Base-by-base conservation (phyloP, 2,113 vertebrate species). In the Butorides virescens region DNA sequence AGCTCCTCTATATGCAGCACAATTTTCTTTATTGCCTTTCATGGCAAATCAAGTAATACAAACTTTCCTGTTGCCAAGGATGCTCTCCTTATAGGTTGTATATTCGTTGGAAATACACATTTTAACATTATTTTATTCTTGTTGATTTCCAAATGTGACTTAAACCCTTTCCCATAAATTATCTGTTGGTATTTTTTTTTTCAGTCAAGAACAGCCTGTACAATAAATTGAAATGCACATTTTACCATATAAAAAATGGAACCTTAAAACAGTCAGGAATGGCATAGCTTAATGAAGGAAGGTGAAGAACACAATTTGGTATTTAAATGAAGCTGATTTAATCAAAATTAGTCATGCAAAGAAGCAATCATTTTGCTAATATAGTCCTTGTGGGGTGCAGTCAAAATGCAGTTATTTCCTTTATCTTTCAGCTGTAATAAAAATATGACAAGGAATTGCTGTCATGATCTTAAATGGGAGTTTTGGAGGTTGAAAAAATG, bases 301-400 rank as follows among this genome's bases (percentile, higher is more conserved):
- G 94, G 86, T 90, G 65, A 95, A 94, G 94, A 93, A 89, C 49
- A 78, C 94, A 93, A 96, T 90, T 81, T 96, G 91, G 62, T 97
- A 97, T 96, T 97, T 96, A 96, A 94, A 97, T 97, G 86, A 89
- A 97, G 74, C 70, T 67, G 86, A 79, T 97, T 97, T 98, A 97
- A 97, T 98, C 84, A 97, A 97, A 98, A 97, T 97, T 97, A 97
- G 59, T 90, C 81, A 97, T 95, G 95, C 83, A 97, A 95, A 96
- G 93, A 87, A 62, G 75, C 70, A 96, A 78, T 95, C 46, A 72
- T 92, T 97, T 96, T 96, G 86, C 73, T 97, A 96, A 96, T 95
- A 88, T 72, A 92, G 92, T 95, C 92, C 92, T 90, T 95, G 77
- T 87, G 77, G 76, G 84, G 90, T 88, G 86, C 77, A 89, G 93